Evolutionary conservation across 2,113 vertebrate genomes (phyloP).

Genomic region (Cephalophus harveyi): DNA sequence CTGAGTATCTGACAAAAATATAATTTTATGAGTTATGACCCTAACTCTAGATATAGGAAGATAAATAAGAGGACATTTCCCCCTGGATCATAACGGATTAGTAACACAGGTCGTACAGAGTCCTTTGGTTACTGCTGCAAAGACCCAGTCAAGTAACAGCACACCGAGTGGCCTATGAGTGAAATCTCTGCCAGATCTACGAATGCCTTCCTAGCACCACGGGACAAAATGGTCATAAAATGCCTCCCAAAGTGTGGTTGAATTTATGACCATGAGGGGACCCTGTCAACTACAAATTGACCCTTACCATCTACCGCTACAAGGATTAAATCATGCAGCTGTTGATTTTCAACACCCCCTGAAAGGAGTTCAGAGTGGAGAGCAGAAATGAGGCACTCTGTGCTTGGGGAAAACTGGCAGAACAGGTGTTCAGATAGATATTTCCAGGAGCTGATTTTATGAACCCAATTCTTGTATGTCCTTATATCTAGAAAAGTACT

Average conservation of each 20-base stretch:
- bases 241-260: background rate
- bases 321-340: background rate
- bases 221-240: background rate
- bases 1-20: background rate
- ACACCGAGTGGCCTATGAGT: background rate
- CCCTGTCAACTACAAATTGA: background rate
- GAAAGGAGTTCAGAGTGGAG: background rate
- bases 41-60: background rate
- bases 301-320: background rate
- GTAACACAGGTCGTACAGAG: background rate
- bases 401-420: background rate
- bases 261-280: background rate
- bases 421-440: background rate
- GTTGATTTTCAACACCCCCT: background rate
- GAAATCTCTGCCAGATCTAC: background rate
- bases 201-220: background rate
- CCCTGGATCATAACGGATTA: background rate
- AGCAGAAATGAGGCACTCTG: background rate
- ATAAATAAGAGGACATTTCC: background rate
- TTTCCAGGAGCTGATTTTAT: background rate
- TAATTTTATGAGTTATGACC: background rate
- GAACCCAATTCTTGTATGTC: background rate
- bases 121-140: background rate
- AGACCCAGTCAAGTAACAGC: background rate
- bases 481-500: background rate